A percentile compares a stretch with the other conserved stretches of the same genome.
Evolutionary conservation across 2,113 vertebrate genomes (phyloP).

Genomic region (Aegithalos caudatus): DNA sequence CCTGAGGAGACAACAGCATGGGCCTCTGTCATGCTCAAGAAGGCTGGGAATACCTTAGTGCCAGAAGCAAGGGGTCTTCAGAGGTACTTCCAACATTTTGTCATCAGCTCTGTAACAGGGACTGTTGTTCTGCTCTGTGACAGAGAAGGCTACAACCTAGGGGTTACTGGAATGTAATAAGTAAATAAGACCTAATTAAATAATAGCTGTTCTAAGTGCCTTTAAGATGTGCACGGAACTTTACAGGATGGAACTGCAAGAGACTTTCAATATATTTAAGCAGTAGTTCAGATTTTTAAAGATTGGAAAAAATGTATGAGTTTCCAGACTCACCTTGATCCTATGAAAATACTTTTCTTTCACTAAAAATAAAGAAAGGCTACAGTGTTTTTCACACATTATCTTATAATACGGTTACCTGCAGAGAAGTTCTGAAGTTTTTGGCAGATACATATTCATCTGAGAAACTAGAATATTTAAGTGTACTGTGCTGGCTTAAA

Average conservation of each 20-base stretch:
- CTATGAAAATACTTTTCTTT: neutral
- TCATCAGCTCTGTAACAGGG: neutral
- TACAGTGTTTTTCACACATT: neutral
- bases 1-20: rapidly evolving
- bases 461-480: neutral
- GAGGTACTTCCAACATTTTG: neutral
- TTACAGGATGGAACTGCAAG: neutral
- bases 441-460: neutral
- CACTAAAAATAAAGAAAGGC: neutral
- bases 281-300: neutral
- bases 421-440: neutral
- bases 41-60: neutral
- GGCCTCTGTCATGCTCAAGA: rapidly evolving
- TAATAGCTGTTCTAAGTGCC: neutral
- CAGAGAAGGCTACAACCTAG: neutral
- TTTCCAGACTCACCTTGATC: neutral
- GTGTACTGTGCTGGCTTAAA: neutral
- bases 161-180: neutral
- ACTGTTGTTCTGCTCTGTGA: neutral
- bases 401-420: neutral
- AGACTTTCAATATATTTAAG: neutral
- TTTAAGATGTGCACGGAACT: neutral
- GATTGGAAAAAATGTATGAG: neutral
- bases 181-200: neutral
- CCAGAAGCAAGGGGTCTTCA: neutral